phyloP scores from a whole-genome alignment of 2,113 vertebrate genomes.

The Scortum barcoo region DNA sequence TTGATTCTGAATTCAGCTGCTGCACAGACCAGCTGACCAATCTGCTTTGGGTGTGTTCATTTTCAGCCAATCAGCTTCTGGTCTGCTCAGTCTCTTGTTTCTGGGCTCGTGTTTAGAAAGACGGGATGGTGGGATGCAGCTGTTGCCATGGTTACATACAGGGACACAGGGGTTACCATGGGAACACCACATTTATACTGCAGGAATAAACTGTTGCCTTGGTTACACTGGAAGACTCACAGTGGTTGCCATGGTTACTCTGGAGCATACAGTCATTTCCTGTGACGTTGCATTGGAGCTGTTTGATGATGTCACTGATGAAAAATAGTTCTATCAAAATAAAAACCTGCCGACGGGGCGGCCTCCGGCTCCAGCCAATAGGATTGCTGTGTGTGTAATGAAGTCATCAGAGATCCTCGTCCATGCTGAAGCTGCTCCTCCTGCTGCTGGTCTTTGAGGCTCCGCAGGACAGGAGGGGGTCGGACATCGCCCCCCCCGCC shows the following conservation, averaged over 20 bases:
- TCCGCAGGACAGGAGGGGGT: constrained; percentile 88
- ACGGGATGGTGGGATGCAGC: no score
- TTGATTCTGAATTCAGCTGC: no score
- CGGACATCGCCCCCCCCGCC: constrained; percentile 76
- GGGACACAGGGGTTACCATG: no score
- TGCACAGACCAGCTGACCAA: no score
- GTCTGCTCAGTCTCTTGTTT: no score
- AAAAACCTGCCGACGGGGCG: background rate
- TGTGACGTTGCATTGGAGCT: background rate
- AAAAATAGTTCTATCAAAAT: constrained; percentile 24
- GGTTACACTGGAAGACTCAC: background rate
- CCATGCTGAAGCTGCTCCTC: constrained; percentile 91
- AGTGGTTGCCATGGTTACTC: constrained; percentile 10
- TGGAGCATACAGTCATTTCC: background rate
- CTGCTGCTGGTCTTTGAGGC: constrained; percentile 90
- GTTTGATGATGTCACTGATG: constrained; percentile 9
- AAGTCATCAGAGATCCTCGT: constrained; percentile 84
- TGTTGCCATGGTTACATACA: no score
- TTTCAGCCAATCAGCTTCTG: no score
- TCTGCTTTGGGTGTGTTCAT: no score
- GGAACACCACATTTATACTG: no score
- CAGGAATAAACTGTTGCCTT: background rate
- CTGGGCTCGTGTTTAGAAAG: no score
- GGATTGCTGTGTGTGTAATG: background rate
- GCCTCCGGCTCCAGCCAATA: constrained; percentile 13